Percentiles rank a stretch among this genome's conserved stretches.
Conservation (phyloP, 1,140 invertebrate species). For the Phymastichus coffea region DNA sequence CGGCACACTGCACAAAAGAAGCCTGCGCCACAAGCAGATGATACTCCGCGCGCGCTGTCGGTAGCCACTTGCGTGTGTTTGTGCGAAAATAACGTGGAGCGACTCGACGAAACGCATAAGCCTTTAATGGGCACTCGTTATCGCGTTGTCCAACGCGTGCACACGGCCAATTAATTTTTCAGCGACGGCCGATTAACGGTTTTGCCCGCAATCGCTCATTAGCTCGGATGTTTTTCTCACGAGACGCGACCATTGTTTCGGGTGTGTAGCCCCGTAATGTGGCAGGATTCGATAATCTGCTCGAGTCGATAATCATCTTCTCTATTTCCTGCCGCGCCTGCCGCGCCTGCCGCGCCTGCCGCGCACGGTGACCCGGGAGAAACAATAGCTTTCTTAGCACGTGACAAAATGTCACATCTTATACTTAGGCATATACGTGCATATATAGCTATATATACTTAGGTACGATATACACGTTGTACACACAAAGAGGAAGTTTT, state of each 20-base stretch:
- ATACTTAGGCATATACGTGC: too few relatives aligned
- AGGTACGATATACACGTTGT: background rate
- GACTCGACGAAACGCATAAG: slow-evolving; percentile 26
- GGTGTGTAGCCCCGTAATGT: background rate
- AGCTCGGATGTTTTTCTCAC: background rate
- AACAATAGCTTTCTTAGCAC: slow-evolving; percentile 10
- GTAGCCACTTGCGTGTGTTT: too few relatives aligned
- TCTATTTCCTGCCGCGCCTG: background rate
- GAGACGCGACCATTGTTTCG: background rate
- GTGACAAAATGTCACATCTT: slow-evolving; percentile 20
- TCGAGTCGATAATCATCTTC: slow-evolving; percentile 7
- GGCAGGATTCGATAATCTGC: background rate
- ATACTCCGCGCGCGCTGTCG: too few relatives aligned
- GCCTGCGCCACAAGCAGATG: slow-evolving; percentile 28
- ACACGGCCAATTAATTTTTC: too few relatives aligned
- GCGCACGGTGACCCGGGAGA: too few relatives aligned
- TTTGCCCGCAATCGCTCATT: background rate
- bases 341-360: too few relatives aligned
- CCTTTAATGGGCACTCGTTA: background rate
- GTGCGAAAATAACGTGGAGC: slow-evolving; percentile 31
- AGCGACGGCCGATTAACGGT: slow-evolving; percentile 1
- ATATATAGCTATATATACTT: too few relatives aligned
- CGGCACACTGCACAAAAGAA: slow-evolving; percentile 37
- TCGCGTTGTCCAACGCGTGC: background rate
- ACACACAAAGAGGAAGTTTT: background rate